These are phyloP conservation scores for Pogonomyrmex californicus DNA, from an alignment of 1,140 invertebrate species.

Conservation along the genomic window DNA sequence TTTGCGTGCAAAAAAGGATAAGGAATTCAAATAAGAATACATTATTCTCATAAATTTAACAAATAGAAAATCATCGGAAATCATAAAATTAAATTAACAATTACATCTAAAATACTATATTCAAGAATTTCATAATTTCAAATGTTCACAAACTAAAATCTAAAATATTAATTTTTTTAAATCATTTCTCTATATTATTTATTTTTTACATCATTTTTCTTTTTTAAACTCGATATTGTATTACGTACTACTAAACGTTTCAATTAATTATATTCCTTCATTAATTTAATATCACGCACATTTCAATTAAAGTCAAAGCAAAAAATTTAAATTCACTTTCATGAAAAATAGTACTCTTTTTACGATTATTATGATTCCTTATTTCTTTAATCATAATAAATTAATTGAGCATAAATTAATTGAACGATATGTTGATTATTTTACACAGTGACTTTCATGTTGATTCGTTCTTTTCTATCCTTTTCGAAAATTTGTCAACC, in stretches of 20 bases:
- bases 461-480: neutral
- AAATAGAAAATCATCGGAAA: slow-evolving; percentile 39
- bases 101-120: neutral
- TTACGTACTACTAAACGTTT: neutral
- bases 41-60: slow-evolving; percentile 41
- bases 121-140: neutral
- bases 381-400: neutral
- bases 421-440: neutral
- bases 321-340: neutral
- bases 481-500: neutral
- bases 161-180: neutral
- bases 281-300: neutral
- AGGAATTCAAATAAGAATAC: slow-evolving; percentile 15
- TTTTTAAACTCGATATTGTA: neutral
- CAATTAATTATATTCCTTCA: neutral
- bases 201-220: neutral
- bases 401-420: neutral
- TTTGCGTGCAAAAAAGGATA: neutral
- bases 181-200: neutral
- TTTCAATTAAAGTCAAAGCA: neutral
- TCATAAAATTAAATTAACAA: slow-evolving; percentile 19
- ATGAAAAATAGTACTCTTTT: neutral
- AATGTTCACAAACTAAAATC: neutral
- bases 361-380: neutral
- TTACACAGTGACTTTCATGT: neutral